Conservation (phyloP, 2,888 invertebrate species). For the Volucella zonaria region DNA sequence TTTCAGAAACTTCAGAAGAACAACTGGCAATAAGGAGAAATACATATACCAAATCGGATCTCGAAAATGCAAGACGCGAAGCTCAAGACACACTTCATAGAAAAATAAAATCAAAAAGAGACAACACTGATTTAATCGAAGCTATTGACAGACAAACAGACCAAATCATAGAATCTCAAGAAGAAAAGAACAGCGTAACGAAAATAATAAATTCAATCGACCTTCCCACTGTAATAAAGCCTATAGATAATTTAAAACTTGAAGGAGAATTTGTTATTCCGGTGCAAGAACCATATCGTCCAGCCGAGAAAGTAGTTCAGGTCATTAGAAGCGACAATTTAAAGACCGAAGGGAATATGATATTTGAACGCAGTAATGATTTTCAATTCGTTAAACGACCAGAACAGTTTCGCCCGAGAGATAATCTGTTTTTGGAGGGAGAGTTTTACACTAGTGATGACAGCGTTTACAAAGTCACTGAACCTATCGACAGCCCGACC, state of each 20-base stretch:
- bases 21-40: constrained; percentile 77
- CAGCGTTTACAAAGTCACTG: constrained; percentile 78
- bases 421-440: constrained; percentile 83
- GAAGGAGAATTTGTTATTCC: constrained; percentile 85
- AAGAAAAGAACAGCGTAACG: constrained; percentile 83
- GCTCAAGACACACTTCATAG: constrained; percentile 77
- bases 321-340: constrained; percentile 84
- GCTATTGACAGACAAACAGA: constrained; percentile 14
- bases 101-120: constrained; percentile 72
- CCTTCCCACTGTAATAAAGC: constrained; percentile 80
- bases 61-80: constrained; percentile 68
- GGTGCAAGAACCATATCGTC: constrained; percentile 82
- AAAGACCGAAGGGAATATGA: constrained; percentile 84
- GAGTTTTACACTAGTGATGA: constrained; percentile 83
- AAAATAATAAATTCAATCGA: constrained; percentile 79
- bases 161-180: constrained; percentile 58
- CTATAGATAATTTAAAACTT: constrained; percentile 85
- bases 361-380: constrained; percentile 81
- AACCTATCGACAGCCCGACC: constrained; percentile 77
- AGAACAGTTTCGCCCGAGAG: constrained; percentile 80
- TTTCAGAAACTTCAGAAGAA: constrained; percentile 48
- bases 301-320: constrained; percentile 84
- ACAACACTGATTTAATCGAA: constrained; percentile 67
- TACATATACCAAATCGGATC: constrained; percentile 80
- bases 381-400: constrained; percentile 83